These are phyloP conservation scores for Podarcis siculus DNA, from an alignment of 2,797 vertebrate species.

Conservation along the genomic window DNA sequence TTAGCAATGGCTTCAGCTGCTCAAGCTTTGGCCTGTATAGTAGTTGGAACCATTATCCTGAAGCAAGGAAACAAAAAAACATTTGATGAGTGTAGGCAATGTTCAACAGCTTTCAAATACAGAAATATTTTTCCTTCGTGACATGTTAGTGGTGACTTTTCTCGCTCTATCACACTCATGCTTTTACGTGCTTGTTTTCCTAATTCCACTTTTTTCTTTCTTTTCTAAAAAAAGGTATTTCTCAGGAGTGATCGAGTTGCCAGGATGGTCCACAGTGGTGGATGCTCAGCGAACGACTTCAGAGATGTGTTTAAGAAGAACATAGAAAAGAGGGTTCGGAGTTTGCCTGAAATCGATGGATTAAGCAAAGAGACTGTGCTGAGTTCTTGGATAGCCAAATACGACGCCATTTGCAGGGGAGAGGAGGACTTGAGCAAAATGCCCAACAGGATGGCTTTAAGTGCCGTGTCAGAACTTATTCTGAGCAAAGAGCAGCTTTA, in stretches of 20 bases:
- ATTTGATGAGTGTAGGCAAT: neutral
- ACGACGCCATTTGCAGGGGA: conserved; percentile 86
- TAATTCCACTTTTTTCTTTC: conserved; percentile 36
- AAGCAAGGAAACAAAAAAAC: neutral
- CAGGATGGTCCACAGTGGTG: conserved; percentile 89
- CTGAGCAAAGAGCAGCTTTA: conserved; percentile 92
- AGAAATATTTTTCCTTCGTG: neutral
- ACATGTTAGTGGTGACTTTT: neutral
- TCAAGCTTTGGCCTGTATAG: neutral
- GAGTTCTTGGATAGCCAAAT: conserved; percentile 91
- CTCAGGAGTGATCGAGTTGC: conserved; percentile 89
- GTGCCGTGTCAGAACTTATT: conserved; percentile 89
- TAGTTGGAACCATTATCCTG: neutral
- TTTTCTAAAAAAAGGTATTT: conserved; percentile 79
- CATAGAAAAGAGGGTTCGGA: conserved; percentile 88
- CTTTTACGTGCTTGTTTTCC: neutral
- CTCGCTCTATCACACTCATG: neutral
- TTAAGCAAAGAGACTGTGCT: conserved; percentile 91
- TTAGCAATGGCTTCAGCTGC: neutral
- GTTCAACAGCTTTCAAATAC: neutral
- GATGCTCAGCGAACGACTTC: conserved; percentile 89
- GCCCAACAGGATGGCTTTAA: conserved; percentile 82
- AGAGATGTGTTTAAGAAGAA: conserved; percentile 92
- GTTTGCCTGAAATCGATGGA: conserved; percentile 89
- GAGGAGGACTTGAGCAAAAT: conserved; percentile 87